Conservation (phyloP, 2,888 invertebrate genomes). For the Micoletzkya japonica region DNA sequence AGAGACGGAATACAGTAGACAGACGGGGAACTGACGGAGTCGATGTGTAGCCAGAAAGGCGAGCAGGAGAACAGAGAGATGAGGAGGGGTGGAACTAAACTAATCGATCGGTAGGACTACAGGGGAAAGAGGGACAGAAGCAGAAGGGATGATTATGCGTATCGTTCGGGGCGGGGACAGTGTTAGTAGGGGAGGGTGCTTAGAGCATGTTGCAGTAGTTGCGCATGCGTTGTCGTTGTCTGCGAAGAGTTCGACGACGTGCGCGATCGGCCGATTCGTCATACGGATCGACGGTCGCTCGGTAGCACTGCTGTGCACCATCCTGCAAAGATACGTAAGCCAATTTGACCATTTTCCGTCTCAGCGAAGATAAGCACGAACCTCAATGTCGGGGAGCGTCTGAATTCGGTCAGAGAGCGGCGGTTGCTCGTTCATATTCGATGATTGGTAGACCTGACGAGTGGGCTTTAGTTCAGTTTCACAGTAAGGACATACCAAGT, state of each 20-base stretch:
- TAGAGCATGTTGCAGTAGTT: conserved; percentile 31
- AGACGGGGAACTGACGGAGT: no score
- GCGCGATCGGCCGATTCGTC: conserved; percentile 23
- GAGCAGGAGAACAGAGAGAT: no score
- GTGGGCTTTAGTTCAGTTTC: background rate
- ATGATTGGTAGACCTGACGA: conserved; percentile 19
- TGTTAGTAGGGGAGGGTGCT: background rate
- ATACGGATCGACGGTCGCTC: conserved; percentile 18
- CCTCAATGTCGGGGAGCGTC: conserved; percentile 29
- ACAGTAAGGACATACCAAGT: conserved; percentile 3
- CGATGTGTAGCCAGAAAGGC: no score
- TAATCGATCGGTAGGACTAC: no score
- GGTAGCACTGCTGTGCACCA: conserved; percentile 23
- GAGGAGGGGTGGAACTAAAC: no score
- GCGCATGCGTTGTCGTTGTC: conserved; percentile 28
- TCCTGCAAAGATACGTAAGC: conserved; percentile 4
- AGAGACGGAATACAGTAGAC: no score
- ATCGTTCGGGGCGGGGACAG: background rate
- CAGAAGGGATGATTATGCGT: background rate
- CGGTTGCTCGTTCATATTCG: conserved; percentile 20
- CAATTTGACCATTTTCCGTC: no score
- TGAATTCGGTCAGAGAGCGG: conserved; percentile 25
- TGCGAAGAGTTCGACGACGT: conserved; percentile 26
- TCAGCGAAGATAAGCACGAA: background rate
- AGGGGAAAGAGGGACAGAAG: no score